Base-by-base conservation (phyloP, 2,888 invertebrate genomes). In the Chesias legatella region DNA sequence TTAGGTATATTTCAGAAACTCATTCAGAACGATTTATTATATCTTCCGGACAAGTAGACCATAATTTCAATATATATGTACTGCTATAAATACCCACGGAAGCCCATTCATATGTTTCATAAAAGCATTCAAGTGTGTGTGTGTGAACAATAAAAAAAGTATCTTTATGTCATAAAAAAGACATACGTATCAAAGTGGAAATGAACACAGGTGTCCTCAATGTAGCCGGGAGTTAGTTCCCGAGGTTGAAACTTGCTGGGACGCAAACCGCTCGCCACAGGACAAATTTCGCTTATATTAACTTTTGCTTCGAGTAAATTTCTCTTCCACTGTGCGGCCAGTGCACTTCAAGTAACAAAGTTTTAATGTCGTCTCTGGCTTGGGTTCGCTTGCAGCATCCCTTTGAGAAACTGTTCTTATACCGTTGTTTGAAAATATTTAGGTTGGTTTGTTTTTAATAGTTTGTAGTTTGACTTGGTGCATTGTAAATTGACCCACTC, bases 281-380 rank as follows among this genome's bases (percentile, higher is more conserved):
- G 74, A 83, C 81, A 79, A 83, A 82, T 83, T 84, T 80, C 71
- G 79, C 78, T 83, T 83, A 79, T 82, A 83, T 85, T 83, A 85
- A 84, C 82, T 85, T 85, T 82, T 83, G 76, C 73, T 74, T 66
- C 54, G 70, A 79, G 78, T 82, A 75, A 80, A 83, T 81, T 84
- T 80, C 75, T 73, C 76, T 78, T 72, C 69, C 68, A 70, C 74
- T 70, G 76, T 58, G 70, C 74, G 75, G 74, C 78, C 79, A 76
- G 67, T 79, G 79, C 80, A 79, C 75, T 82, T 75, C 69, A 79
- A 84, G 79, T 78, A 75, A 70, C 62, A 73, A 84, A 85, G 79
- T 85, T 85, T 81, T 83, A 83, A 84, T 83, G 73, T 74, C 73
- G 68, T 73, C 67, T 60, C 62, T 64, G 57, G 62, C 60, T 63